These are phyloP conservation scores for Rhysida immarginata DNA, from an alignment of 1,140 invertebrate genomes.

Conservation along the genomic window DNA sequence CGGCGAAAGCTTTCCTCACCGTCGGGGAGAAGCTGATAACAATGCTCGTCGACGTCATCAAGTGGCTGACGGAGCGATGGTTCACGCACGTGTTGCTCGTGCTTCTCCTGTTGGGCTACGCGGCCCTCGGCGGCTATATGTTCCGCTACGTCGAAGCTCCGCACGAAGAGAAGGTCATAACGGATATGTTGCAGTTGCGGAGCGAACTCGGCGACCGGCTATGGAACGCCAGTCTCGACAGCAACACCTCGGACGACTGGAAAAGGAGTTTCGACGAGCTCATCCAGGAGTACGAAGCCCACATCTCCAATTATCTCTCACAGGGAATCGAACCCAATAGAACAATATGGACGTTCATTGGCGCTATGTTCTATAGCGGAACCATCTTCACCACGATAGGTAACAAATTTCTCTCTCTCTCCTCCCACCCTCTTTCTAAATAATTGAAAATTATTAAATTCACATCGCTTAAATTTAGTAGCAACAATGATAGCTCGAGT, in stretches of 20 bases:
- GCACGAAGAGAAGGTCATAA: slow-evolving; percentile 15
- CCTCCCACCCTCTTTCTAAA: too few species aligned
- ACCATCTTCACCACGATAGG: slow-evolving; percentile 33
- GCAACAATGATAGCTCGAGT: too few species aligned
- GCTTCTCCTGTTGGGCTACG: slow-evolving; percentile 56
- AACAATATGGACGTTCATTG: neutral
- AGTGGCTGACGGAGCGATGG: slow-evolving; percentile 59
- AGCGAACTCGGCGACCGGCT: too few species aligned
- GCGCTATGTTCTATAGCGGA: slow-evolving; percentile 18
- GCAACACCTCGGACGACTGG: too few species aligned
- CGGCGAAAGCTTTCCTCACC: too few species aligned
- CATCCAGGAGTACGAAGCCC: slow-evolving; percentile 36
- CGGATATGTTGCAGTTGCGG: slow-evolving; percentile 5
- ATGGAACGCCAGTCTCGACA: too few species aligned
- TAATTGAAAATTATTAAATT: too few species aligned
- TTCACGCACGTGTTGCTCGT: slow-evolving; percentile 75
- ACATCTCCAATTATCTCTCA: too few species aligned
- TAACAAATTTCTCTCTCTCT: too few species aligned
- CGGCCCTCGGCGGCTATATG: slow-evolving; percentile 53
- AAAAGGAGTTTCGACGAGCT: slow-evolving; percentile 22
- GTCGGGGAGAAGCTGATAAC: neutral
- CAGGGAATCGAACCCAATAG: too few species aligned
- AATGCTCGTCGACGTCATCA: slow-evolving; percentile 22
- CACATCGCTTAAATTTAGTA: too few species aligned
- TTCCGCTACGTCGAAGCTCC: slow-evolving; percentile 52